Percentiles rank a stretch among this genome's conserved stretches.
phyloP scores from a whole-genome alignment of 2,888 invertebrate genomes.

The Idaea biselata region DNA sequence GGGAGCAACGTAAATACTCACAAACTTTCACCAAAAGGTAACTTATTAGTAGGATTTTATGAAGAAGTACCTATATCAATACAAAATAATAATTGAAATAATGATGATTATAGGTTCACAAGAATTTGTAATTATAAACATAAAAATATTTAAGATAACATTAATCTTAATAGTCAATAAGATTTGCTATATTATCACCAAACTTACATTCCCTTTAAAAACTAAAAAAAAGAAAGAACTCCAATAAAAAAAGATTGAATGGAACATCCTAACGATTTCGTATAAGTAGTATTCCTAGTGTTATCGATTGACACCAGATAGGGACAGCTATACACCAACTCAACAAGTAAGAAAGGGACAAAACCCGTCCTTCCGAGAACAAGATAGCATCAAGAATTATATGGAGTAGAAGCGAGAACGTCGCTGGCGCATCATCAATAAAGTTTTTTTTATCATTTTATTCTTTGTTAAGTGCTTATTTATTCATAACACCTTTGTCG shows the following conservation, averaged over 20 bases:
- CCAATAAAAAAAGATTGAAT: conserved; percentile 8
- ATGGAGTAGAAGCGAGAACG: conserved; percentile 61
- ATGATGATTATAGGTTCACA: not conserved
- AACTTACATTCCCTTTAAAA: not conserved
- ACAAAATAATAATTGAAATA: not conserved
- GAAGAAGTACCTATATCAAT: not conserved
- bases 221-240: conserved; percentile 7
- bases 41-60: no score
- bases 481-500: conserved; percentile 79
- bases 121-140: not conserved
- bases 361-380: conserved; percentile 63
- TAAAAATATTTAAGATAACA: not conserved
- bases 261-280: conserved; percentile 35
- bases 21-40: no score
- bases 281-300: conserved; percentile 63
- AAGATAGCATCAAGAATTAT: conserved; percentile 72
- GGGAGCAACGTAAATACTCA: no score
- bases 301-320: conserved; percentile 65
- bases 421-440: conserved; percentile 68
- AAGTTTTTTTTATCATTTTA: conserved; percentile 43
- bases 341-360: conserved; percentile 37
- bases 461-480: conserved; percentile 62
- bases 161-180: not conserved
- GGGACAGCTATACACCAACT: conserved; percentile 34
- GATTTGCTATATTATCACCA: not conserved